Evolutionary conservation across 1,140 invertebrate genomes (phyloP).

Genomic region (Leptonema lineaticorne): DNA sequence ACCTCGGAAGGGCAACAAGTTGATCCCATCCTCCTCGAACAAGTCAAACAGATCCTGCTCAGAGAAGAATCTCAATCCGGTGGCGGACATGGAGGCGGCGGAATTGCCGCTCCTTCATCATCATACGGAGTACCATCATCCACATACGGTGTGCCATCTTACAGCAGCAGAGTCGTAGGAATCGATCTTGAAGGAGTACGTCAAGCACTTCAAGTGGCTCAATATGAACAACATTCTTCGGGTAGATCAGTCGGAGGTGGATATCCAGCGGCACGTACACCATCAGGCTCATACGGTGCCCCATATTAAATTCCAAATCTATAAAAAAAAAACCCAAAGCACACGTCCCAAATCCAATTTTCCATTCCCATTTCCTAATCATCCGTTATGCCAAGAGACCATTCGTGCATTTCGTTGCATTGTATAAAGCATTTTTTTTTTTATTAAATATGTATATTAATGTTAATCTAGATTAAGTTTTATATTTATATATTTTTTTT

Average conservation of each 20-base stretch:
- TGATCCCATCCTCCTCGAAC: conserved; percentile 70
- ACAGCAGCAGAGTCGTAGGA: conserved; percentile 65
- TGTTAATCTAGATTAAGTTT: conserved; percentile 36
- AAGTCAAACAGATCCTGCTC: conserved; percentile 72
- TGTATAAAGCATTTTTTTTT: conserved; percentile 42
- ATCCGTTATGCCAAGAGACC: conserved; percentile 13
- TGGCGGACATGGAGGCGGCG: conserved; percentile 49
- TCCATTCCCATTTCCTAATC: conserved; percentile 9
- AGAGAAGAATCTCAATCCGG: conserved; percentile 65
- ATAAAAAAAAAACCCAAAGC: neutral
- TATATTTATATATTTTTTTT: conserved; percentile 39
- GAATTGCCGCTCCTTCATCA: conserved; percentile 52
- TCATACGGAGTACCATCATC: conserved; percentile 64
- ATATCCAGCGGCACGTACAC: conserved; percentile 51
- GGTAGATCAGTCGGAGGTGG: conserved; percentile 60
- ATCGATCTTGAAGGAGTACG: conserved; percentile 74
- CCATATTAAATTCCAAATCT: conserved; percentile 51
- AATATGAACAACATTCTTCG: conserved; percentile 61
- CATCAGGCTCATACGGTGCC: conserved; percentile 63
- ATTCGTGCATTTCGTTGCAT: conserved; percentile 32
- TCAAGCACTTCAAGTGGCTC: conserved; percentile 74
- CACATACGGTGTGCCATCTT: conserved; percentile 60
- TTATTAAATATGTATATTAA: too few species aligned
- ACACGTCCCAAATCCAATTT: conserved; percentile 15
- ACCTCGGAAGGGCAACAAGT: conserved; percentile 72